phyloP scores from a whole-genome alignment of 2,888 invertebrate species.

The Prosapia bicincta region DNA sequence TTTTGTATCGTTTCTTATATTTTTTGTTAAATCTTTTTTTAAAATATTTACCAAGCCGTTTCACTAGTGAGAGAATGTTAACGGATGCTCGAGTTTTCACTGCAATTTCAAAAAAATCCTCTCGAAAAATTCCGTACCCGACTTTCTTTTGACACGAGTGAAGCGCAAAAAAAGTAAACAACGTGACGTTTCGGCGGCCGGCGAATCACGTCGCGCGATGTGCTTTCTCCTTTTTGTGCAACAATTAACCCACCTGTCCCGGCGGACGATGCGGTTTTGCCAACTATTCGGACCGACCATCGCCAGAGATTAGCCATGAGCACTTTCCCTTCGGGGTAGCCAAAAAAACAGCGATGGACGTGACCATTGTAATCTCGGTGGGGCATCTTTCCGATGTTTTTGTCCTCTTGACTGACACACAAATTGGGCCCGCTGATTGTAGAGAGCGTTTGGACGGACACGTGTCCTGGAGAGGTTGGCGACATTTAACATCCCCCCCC shows the following conservation, averaged over 20 bases:
- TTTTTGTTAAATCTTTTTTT: too few relatives aligned
- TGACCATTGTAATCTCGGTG: background rate
- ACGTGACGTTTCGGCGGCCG: background rate
- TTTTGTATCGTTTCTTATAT: too few relatives aligned
- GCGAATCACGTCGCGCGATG: background rate
- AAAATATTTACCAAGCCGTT: too few relatives aligned
- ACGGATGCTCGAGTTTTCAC: background rate
- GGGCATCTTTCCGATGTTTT: background rate
- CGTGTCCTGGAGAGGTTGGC: too few relatives aligned
- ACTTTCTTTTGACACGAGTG: background rate
- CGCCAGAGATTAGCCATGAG: background rate
- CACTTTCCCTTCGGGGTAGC: background rate
- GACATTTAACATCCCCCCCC: too few relatives aligned
- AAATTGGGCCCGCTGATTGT: background rate
- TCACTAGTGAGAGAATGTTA: too few relatives aligned
- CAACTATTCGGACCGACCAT: background rate
- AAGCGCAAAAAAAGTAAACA: background rate
- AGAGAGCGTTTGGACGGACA: too few relatives aligned
- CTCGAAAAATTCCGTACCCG: background rate
- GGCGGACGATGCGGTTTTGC: background rate
- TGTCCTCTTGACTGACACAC: background rate
- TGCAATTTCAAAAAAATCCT: background rate
- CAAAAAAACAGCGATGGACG: background rate
- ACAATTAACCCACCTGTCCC: background rate
- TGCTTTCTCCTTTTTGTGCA: background rate